Conservation (phyloP, 2,113 vertebrate species). For the Rhegmatorhina hoffmannsi region DNA sequence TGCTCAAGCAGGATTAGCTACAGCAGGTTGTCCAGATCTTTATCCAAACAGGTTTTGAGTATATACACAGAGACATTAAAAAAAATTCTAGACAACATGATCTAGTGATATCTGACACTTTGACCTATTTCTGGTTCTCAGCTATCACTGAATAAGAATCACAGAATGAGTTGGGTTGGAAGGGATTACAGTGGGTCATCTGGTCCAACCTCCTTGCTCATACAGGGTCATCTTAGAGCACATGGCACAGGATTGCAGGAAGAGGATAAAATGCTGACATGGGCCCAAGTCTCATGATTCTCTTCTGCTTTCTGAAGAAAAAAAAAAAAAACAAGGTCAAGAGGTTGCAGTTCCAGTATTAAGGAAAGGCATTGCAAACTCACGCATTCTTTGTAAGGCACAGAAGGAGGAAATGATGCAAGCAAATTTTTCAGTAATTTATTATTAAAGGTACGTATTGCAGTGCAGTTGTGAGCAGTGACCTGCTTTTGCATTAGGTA, state of each 20-base stretch:
- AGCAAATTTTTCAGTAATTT: neutral
- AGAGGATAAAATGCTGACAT: neutral
- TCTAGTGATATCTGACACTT: too few relatives aligned
- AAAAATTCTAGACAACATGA: too few relatives aligned
- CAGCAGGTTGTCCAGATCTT: too few relatives aligned
- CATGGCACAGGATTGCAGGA: neutral
- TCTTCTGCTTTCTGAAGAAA: neutral
- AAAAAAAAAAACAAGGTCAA: neutral
- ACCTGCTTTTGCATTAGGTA: neutral
- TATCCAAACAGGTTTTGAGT: too few relatives aligned
- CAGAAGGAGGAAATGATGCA: neutral
- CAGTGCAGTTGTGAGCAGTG: neutral
- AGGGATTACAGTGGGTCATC: too few relatives aligned
- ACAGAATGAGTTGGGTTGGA: too few relatives aligned
- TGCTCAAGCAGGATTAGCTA: too few relatives aligned
- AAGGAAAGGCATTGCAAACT: neutral
- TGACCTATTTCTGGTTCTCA: too few relatives aligned
- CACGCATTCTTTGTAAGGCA: neutral
- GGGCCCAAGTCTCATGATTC: neutral
- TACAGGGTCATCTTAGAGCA: too few relatives aligned
- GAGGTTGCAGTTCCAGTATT: neutral
- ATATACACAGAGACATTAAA: too few relatives aligned
- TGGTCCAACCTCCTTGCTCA: too few relatives aligned
- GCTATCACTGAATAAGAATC: too few relatives aligned
- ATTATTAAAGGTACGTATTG: neutral